phyloP scores from a whole-genome alignment of 2,113 vertebrate species.

The Phyllostomus hastatus region DNA sequence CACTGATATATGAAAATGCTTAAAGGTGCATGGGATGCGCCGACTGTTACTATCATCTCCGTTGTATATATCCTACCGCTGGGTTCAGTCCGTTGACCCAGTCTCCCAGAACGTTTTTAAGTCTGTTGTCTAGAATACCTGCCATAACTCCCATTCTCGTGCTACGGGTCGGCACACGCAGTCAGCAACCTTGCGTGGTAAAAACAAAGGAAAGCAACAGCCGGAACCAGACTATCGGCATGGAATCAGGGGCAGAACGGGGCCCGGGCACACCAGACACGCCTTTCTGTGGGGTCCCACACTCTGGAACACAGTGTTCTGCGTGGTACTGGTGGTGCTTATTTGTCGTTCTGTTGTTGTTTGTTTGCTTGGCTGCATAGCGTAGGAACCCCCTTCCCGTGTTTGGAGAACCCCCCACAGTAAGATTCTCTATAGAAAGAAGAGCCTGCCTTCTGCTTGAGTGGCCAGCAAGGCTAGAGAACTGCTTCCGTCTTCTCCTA shows the following conservation, averaged over 20 bases:
- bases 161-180: not conserved
- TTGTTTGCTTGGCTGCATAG: not conserved
- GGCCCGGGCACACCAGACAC: not conserved
- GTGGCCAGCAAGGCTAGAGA: not conserved
- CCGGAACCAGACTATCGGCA: not conserved
- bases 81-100: not conserved
- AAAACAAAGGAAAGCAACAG: not conserved
- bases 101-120: not conserved
- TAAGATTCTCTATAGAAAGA: not conserved
- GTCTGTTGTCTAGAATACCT: not conserved
- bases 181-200: not conserved
- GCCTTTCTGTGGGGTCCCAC: not conserved
- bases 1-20: not conserved
- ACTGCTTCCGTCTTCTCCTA: not conserved
- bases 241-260: not conserved
- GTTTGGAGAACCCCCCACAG: not conserved
- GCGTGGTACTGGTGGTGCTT: accelerated
- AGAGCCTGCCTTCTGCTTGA: not conserved
- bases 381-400: too few relatives aligned
- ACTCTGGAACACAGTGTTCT: not conserved
- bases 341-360: not conserved
- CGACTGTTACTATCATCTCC: not conserved
- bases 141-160: not conserved
- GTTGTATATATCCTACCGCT: not conserved
- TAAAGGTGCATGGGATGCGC: not conserved